A percentile compares a stretch with the other conserved stretches of the same genome.
Conservation (phyloP, 2,113 vertebrate species). For the Megaceryle maxima region DNA sequence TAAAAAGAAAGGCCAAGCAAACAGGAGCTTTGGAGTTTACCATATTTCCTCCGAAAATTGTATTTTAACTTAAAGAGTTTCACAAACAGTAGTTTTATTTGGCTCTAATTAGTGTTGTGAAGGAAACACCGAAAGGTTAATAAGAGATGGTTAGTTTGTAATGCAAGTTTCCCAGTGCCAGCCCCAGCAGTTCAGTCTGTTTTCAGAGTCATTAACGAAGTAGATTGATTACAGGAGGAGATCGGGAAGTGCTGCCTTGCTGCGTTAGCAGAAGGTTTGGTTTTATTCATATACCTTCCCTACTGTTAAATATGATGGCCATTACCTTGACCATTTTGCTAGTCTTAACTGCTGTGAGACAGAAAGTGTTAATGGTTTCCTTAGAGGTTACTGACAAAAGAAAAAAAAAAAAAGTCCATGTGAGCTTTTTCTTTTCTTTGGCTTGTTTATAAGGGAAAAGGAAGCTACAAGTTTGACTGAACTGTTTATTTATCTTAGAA, state of each 20-base stretch:
- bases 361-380: slow-evolving; percentile 43
- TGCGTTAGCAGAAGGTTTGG: slow-evolving; percentile 63
- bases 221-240: slow-evolving; percentile 74
- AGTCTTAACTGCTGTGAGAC: neutral
- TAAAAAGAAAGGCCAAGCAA: slow-evolving; percentile 62
- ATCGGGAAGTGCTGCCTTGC: slow-evolving; percentile 63
- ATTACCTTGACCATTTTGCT: slow-evolving; percentile 47
- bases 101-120: slow-evolving; percentile 65
- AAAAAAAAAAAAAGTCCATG: neutral
- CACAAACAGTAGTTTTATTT: slow-evolving; percentile 62
- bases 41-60: slow-evolving; percentile 61
- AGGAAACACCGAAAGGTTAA: slow-evolving; percentile 75
- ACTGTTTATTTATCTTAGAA: slow-evolving; percentile 18
- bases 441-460: slow-evolving; percentile 31
- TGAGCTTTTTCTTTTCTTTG: neutral
- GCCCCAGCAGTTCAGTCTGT: slow-evolving; percentile 65
- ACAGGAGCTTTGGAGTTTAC: slow-evolving; percentile 44
- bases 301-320: slow-evolving; percentile 57
- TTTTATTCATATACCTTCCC: slow-evolving; percentile 62
- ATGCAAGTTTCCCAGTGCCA: slow-evolving; percentile 66
- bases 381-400: neutral
- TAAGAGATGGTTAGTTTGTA: slow-evolving; percentile 72
- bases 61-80: slow-evolving; percentile 63
- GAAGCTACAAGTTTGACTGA: neutral
- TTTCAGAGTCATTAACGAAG: slow-evolving; percentile 74